Percentiles rank a stretch among this genome's conserved stretches.
These are phyloP conservation scores for Colaptes auratus DNA, from an alignment of 2,113 vertebrate genomes.

Conservation along the genomic window DNA sequence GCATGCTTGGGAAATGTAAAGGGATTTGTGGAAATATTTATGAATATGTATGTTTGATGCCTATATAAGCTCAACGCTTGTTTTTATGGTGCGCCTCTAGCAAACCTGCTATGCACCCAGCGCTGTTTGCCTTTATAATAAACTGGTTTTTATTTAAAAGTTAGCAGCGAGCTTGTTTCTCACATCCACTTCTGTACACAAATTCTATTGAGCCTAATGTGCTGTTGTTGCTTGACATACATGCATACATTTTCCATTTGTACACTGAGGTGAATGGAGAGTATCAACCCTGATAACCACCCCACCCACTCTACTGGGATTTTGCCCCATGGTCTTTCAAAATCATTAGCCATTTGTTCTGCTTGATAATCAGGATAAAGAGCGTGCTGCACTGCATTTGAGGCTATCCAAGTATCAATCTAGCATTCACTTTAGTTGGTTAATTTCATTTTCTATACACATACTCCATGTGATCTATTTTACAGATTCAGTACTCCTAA, in stretches of 20 bases:
- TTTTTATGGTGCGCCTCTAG: no score
- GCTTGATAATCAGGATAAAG: background rate
- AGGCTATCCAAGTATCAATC: accelerated
- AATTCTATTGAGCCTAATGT: background rate
- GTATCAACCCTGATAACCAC: accelerated
- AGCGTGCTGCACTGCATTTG: accelerated
- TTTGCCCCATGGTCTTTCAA: background rate
- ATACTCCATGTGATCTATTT: accelerated
- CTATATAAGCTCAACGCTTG: no score
- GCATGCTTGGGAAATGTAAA: no score
- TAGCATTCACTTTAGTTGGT: accelerated
- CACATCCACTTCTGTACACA: no score
- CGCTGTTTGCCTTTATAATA: no score
- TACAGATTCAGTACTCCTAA: accelerated
- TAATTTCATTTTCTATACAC: accelerated
- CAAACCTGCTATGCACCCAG: no score
- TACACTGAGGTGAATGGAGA: background rate
- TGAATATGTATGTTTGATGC: no score
- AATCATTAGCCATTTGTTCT: background rate
- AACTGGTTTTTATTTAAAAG: no score
- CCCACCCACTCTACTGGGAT: accelerated
- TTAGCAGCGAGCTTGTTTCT: no score
- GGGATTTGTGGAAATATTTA: no score
- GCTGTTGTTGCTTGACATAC: no score
- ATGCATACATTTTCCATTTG: background rate